Base-by-base conservation (phyloP, 1,140 invertebrate species). In the Sycobia sp. region DNA sequence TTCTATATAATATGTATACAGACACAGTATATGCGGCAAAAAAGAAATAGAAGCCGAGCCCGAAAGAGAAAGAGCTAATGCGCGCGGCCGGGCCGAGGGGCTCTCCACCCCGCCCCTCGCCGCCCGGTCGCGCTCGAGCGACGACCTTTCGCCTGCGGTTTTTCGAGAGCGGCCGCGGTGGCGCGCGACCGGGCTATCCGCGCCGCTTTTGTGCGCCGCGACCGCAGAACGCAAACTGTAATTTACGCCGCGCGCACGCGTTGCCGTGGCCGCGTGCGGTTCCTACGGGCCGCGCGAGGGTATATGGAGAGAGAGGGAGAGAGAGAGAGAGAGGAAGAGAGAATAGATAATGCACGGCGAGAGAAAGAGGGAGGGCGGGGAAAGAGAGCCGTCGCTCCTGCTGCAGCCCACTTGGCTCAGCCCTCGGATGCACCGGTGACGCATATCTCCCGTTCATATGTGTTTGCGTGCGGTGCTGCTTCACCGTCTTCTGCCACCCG, bases 181-280 rank as follows among this genome's bases (percentile, higher is more conserved):
- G 38, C n/a, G 3, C 38, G n/a, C 38, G 5, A 5, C 29, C 43
- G 22, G 43, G n/a, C n/a, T n/a, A n/a, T n/a, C n/a, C n/a, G n/a
- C n/a, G n/a, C n/a, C n/a, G n/a, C n/a, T n/a, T 49, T 11, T 49
- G 4, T 22, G 18, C 22, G 9, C 27, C n/a, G 23, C 20, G 39
- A 62, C 59, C 60, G 51, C 51, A 61, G 22, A 53, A 41, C 49
- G 49, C 60, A 57, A 63, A 63, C 46, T 57, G 54, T 50, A 63
- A 63, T 63, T 62, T 63, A 51, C 61, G 46, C 27, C 11, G 3
- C 1, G 1, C 22, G 23, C n/a, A 3, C 44, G 14, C 36, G 46
- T 25, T 20, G 46, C 50, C 5, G n/a, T n/a, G 39, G 27, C 25
- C 13, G 11, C 13, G 39, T n/a, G 16, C 10, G 41, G 16, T n/a